Evolutionary conservation across 2,888 invertebrate species (phyloP), one percentile per base, ranked within the genome.

Genomic region (Epiblema foenella): DNA sequence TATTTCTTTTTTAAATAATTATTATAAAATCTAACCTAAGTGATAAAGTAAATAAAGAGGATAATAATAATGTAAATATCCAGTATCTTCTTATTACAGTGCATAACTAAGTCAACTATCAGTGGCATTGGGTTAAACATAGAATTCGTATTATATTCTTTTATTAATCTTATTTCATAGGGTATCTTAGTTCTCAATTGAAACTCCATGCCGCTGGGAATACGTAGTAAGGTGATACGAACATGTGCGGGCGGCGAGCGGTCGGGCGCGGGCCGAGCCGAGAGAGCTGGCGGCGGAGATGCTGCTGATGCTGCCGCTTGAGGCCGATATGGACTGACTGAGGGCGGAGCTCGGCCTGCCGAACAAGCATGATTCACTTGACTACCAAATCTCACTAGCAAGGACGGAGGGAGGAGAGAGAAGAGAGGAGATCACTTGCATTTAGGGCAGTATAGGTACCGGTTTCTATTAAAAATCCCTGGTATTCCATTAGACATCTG

Each of bases 261-360:
- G 94, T 92, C 95, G 91, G 85, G 90, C 85, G 80, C 93, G 90
- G 87, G 90, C 88, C 92, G 94, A 93, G 83, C 94, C 93, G 88
- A 93, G 91, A 88, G 93, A 93, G 91, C 93, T 94, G 89, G 93
- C 91, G 88, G 92, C 92, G 91, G 93, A 92, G 91, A 93, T 93
- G 94, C 91, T 93, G 92, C 93, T 93, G 90, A 90, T 92, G 91
- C 91, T 94, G 87, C 91, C 94, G 79, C 93, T 94, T 85, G 90
- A 94, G 93, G 93, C 94, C 94, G 94, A 94, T 91, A 94, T 94
- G 91, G 96, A 96, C 95, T 96, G 95, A 93, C 95, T 96, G 95
- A 96, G 96, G 94, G 96, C 96, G 94, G 96, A 96, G 94, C 95
- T 94, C 95, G 95, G 96, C 95, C 95, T 95, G 90, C 74, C 56